Evolutionary conservation across 2,888 invertebrate species (phyloP).

Genomic region (Monopis laevigella): DNA sequence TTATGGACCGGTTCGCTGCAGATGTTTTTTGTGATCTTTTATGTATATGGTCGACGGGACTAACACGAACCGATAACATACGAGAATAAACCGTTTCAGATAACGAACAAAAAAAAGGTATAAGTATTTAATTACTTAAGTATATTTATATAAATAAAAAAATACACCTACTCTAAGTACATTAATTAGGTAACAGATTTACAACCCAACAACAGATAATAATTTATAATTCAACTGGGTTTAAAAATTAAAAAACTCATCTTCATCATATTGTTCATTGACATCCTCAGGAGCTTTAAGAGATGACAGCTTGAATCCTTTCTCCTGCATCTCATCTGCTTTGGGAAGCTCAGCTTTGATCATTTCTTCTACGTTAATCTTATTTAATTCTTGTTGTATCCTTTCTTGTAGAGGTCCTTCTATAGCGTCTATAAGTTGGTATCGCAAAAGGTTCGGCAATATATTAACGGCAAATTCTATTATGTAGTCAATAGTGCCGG

Average conservation of each 20-base stretch:
- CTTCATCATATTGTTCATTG: slow-evolving; percentile 40
- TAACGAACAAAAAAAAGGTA: too few species aligned
- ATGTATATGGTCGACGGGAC: too few species aligned
- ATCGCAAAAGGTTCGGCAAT: slow-evolving; percentile 84
- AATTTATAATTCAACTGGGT: not conserved
- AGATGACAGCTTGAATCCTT: slow-evolving; percentile 51
- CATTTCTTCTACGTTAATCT: slow-evolving; percentile 76
- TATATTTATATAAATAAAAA: too few species aligned
- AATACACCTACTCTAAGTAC: slow-evolving; percentile 1
- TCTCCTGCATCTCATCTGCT: slow-evolving; percentile 67
- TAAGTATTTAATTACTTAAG: too few species aligned
- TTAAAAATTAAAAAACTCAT: slow-evolving; percentile 59
- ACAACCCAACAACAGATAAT: not conserved
- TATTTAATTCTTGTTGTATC: slow-evolving; percentile 77
- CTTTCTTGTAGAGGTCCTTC: slow-evolving; percentile 80
- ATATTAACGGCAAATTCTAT: slow-evolving; percentile 84
- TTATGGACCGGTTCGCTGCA: too few species aligned
- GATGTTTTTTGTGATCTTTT: too few species aligned
- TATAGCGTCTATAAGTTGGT: slow-evolving; percentile 87
- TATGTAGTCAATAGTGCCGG: slow-evolving; percentile 86
- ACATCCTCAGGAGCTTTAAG: slow-evolving; percentile 26
- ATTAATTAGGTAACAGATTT: not conserved
- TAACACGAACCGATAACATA: too few species aligned
- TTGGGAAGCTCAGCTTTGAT: slow-evolving; percentile 76
- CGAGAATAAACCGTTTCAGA: too few species aligned